A percentile compares a stretch with the other conserved stretches of the same genome.
phyloP scores from a whole-genome alignment of 2,113 vertebrate species.

The Pelmatolapia mariae region DNA sequence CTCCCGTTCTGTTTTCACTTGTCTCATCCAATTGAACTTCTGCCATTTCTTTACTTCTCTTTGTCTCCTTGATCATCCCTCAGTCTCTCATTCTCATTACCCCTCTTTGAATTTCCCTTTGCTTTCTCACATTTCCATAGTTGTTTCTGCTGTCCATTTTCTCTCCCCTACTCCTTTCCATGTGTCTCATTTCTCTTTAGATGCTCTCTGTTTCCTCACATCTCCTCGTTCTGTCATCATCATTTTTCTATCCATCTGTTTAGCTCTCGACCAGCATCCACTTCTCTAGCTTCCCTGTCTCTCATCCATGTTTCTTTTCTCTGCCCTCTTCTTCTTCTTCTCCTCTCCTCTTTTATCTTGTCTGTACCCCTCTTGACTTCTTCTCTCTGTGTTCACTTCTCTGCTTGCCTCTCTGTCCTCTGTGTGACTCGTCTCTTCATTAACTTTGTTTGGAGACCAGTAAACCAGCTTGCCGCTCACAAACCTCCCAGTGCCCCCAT shows the following conservation, averaged over 20 bases:
- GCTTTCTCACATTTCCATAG: not conserved
- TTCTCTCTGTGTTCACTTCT: not conserved
- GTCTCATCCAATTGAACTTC: not conserved
- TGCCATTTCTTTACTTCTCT: no score
- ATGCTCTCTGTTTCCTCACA: not conserved
- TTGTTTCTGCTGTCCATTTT: not conserved
- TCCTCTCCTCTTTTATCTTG: not conserved
- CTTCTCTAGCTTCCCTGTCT: not conserved
- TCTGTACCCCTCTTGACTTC: not conserved
- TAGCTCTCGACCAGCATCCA: not conserved
- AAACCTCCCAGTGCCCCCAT: conserved; percentile 45
- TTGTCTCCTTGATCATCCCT: not conserved
- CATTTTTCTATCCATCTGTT: not conserved
- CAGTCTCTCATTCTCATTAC: not conserved
- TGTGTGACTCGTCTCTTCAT: conserved; percentile 43
- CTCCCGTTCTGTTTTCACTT: not conserved
- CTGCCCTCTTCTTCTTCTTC: not conserved
- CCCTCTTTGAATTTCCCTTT: not conserved
- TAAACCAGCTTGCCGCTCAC: conserved; percentile 43
- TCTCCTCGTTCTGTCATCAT: not conserved
- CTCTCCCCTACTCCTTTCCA: not conserved
- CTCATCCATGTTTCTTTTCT: not conserved
- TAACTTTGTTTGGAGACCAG: conserved; percentile 45
- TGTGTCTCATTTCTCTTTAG: not conserved
- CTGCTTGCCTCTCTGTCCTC: conserved; percentile 26